These are phyloP conservation scores for Spodoptera frugiperda DNA, from an alignment of 1,140 invertebrate genomes.

Conservation along the genomic window DNA sequence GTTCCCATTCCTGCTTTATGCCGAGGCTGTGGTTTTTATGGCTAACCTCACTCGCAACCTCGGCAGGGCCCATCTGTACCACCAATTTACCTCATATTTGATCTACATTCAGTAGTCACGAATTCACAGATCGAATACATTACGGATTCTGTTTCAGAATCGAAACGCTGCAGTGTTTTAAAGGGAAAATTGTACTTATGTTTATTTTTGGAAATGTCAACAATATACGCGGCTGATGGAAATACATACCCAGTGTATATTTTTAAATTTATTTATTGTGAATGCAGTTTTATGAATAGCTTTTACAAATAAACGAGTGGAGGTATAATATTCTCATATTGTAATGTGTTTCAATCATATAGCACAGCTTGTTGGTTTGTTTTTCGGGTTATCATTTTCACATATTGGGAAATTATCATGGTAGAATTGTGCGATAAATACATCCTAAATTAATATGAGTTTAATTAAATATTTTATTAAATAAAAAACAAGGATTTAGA, in stretches of 20 bases:
- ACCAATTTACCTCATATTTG: slow-evolving; percentile 59
- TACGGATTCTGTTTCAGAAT: slow-evolving; percentile 58
- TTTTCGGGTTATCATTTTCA: too few species aligned
- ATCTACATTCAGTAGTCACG: slow-evolving; percentile 57
- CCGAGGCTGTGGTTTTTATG: too few species aligned
- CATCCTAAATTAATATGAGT: too few species aligned
- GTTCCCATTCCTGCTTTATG: too few species aligned
- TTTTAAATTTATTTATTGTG: not conserved
- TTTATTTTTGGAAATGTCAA: slow-evolving; percentile 34
- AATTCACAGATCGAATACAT: slow-evolving; percentile 53
- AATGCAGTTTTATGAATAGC: not conserved
- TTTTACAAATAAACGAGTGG: not conserved
- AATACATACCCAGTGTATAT: not conserved
- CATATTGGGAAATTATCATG: too few species aligned
- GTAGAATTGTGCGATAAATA: too few species aligned
- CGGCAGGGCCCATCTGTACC: too few species aligned
- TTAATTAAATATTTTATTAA: too few species aligned
- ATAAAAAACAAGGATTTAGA: too few species aligned
- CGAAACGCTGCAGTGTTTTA: slow-evolving; percentile 36
- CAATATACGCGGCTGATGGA: slow-evolving; percentile 14
- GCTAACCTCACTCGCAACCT: too few species aligned
- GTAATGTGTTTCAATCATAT: not conserved
- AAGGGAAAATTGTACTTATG: slow-evolving; percentile 15
- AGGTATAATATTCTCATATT: not conserved
- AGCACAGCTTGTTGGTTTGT: too few species aligned